These are phyloP conservation scores for Melanotaenia boesemani DNA, from an alignment of 2,797 vertebrate species.

Conservation along the genomic window DNA sequence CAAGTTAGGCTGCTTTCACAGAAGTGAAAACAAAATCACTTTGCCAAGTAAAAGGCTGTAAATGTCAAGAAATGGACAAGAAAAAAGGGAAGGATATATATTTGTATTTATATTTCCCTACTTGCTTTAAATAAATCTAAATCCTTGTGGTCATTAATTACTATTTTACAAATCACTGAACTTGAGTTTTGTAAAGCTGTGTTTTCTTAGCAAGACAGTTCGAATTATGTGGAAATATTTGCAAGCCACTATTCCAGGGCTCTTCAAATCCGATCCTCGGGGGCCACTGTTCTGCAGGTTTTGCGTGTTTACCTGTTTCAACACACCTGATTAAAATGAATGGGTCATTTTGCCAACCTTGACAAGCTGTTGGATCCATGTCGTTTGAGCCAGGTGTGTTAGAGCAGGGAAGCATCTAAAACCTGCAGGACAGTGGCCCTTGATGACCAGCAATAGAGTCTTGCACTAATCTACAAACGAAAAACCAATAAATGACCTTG, in stretches of 20 bases:
- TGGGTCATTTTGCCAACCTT: too few species aligned
- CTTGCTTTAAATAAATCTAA: neutral
- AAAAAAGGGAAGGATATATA: too few species aligned
- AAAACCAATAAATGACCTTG: neutral
- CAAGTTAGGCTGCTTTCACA: neutral
- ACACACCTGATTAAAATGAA: too few species aligned
- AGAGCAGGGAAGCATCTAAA: too few species aligned
- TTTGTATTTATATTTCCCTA: neutral
- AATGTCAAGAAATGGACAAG: slow-evolving; percentile 7
- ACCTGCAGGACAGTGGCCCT: too few species aligned
- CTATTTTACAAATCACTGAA: neutral
- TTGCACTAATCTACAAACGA: too few species aligned
- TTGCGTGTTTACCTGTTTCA: too few species aligned
- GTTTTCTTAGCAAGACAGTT: neutral
- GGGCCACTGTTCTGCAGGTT: too few species aligned
- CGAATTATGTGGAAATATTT: slow-evolving; percentile 3
- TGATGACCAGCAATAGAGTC: too few species aligned
- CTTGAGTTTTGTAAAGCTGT: neutral
- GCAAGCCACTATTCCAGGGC: neutral
- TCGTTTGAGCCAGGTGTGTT: too few species aligned
- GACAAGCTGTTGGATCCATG: too few species aligned
- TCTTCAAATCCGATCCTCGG: too few species aligned
- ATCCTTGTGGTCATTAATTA: neutral
- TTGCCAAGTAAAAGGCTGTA: slow-evolving; percentile 1
- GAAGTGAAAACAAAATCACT: neutral